A percentile compares a stretch with the other conserved stretches of the same genome.
Conservation (phyloP, 1,140 invertebrate genomes). For the Teleogryllus occipitalis region DNA sequence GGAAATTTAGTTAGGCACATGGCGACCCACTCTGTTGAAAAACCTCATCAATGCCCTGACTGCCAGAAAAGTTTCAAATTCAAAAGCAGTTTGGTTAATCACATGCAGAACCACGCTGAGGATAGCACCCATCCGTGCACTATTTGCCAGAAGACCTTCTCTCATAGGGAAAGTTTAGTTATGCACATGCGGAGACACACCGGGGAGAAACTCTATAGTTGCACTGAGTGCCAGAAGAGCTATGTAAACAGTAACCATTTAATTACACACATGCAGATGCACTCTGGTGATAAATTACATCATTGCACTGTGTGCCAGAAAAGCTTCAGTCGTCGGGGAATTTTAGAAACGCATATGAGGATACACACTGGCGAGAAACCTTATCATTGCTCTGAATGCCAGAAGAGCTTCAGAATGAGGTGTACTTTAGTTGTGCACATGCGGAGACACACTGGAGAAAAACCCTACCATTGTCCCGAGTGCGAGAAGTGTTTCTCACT, state of each 20-base stretch:
- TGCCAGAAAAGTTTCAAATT: constrained; percentile 61
- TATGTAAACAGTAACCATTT: constrained; percentile 28
- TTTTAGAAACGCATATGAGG: constrained; percentile 43
- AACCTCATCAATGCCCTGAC: constrained; percentile 51
- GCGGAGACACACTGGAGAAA: constrained; percentile 56
- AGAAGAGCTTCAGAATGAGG: constrained; percentile 58
- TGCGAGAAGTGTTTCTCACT: constrained; percentile 61
- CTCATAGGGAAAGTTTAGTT: not conserved
- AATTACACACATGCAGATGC: constrained; percentile 38
- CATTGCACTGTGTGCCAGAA: constrained; percentile 37
- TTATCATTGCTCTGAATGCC: constrained; percentile 55
- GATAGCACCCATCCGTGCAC: constrained; percentile 30
- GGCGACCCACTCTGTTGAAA: constrained; percentile 56
- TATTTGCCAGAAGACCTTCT: constrained; percentile 30
- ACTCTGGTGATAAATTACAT: constrained; percentile 39
- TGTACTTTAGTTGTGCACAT: constrained; percentile 61
- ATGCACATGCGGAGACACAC: constrained; percentile 37
- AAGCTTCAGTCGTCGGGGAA: constrained; percentile 40
- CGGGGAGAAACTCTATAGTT: constrained; percentile 37
- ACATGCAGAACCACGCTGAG: constrained; percentile 36
- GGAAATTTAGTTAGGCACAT: constrained; percentile 61
- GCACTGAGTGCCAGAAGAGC: not conserved
- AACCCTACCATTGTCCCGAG: constrained; percentile 52
- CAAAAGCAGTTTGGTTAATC: constrained; percentile 64
- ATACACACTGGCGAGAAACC: constrained; percentile 40